These are phyloP conservation scores for Perca schrenkii DNA, from an alignment of 2,113 vertebrate species.

Conservation along the genomic window DNA sequence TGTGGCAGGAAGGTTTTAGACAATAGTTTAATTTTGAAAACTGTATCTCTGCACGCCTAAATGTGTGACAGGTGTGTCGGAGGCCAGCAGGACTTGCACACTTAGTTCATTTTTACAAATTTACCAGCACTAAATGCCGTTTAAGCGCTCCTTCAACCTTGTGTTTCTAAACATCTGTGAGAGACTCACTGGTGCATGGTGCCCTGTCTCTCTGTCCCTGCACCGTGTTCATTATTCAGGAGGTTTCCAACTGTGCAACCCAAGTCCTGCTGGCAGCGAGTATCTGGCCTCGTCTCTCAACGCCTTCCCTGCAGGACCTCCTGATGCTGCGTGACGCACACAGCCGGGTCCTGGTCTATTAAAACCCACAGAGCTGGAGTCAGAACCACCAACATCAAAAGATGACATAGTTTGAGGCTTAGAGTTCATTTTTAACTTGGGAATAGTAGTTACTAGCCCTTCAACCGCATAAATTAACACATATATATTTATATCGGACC, in stretches of 20 bases:
- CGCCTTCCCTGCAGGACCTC: conserved; percentile 24
- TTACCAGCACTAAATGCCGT: not conserved
- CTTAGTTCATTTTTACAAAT: not conserved
- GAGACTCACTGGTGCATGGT: not conserved
- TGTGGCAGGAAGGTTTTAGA: too few species aligned
- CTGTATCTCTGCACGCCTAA: too few species aligned
- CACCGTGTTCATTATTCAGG: conserved; percentile 54
- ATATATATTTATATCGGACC: too few species aligned
- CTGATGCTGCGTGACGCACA: not conserved
- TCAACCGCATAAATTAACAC: too few species aligned
- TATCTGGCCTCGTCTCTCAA: conserved; percentile 20
- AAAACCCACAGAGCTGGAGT: not conserved
- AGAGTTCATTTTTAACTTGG: not conserved
- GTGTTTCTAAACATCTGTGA: not conserved
- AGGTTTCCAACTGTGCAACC: conserved; percentile 45
- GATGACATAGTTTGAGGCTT: not conserved
- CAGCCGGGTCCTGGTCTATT: not conserved
- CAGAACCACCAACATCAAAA: not conserved
- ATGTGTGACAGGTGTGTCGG: too few species aligned
- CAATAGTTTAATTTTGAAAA: too few species aligned
- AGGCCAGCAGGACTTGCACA: too few species aligned
- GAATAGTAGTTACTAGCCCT: too few species aligned
- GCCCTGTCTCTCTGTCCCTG: conserved; percentile 1
- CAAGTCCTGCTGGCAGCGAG: conserved; percentile 32
- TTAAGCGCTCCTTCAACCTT: too few species aligned